Conservation (phyloP, 2,888 invertebrate genomes). For the Ennomos fuscantarius region DNA sequence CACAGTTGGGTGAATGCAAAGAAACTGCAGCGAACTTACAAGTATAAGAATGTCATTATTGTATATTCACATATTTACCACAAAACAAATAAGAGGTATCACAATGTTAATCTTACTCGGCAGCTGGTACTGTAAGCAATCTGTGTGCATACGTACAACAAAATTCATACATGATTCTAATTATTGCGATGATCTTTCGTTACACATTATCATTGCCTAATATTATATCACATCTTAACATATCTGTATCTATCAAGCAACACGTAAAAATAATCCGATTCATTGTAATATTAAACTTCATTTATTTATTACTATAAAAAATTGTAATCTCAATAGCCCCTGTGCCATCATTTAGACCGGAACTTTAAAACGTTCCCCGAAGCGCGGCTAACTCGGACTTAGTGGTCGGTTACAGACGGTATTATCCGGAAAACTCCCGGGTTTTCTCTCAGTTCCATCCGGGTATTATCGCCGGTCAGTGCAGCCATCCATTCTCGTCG, state of each 20-base stretch:
- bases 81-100: conserved; percentile 6
- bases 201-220: no score
- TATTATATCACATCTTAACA: no score
- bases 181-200: no score
- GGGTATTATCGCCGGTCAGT: conserved; percentile 56
- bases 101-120: no score
- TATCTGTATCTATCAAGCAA: no score
- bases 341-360: conserved; percentile 22
- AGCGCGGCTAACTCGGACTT: conserved; percentile 52
- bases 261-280: no score
- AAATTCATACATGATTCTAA: no score
- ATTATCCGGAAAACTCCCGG: conserved; percentile 58
- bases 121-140: no score
- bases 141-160: no score
- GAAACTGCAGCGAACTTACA: conserved; percentile 28
- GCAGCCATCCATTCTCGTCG: conserved; percentile 48
- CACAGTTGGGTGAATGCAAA: conserved; percentile 42
- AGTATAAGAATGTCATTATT: not conserved
- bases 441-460: conserved; percentile 53
- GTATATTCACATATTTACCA: not conserved
- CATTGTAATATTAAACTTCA: no score
- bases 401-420: conserved; percentile 49
- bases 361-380: conserved; percentile 38
- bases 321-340: conserved; percentile 33
- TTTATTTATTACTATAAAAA: conserved; percentile 6